Evolutionary conservation across 1,140 invertebrate genomes (phyloP), one percentile per base, ranked within the genome.

Genomic region (Brachionus plicatilis): DNA sequence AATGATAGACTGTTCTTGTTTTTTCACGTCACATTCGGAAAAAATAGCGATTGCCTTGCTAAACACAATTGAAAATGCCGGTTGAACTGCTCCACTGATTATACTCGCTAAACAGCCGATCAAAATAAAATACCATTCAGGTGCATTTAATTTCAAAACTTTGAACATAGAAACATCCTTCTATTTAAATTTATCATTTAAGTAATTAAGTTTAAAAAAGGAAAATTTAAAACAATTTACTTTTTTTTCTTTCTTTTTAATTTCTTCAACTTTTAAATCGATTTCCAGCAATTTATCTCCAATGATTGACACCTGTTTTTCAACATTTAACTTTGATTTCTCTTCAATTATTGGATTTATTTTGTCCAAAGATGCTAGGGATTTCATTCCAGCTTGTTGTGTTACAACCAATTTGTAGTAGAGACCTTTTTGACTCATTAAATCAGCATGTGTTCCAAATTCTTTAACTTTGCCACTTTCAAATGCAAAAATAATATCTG

Each of bases 401-500:
- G 45, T 68, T 27, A 70, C 56, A 14, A 84, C 66, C 33, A 84
- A 78, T 41, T 72, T 53, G 24, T 85, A 85, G 66, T 85, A 85
- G 20, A 79, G 14, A 6, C 84, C 84, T 85, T 79, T 85, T 17
- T 27, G 3, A n/a, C 27, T 33, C 72, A 85, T 66, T 29, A 85
- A 85, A 43, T 85, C 72, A 11, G 37, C 9, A 43, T 85, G 84
- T 6, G 50, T 85, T 12, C 96, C 96, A 45, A 94, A 91, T 89
- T 98, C 96, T 17, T 94, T 92, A 85, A 98, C 95, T 88, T 93
- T 92, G 11, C 96, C 96, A 0, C 96, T 94, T 87, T 94, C 93
- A 8, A 98, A 89, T 0, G 97, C 96, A 2, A 97, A 89, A 85
- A 98, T 98, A 88, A 95, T 93, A 90, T 98, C 94, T 0, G 95